These are phyloP conservation scores for Chionis minor DNA, from an alignment of 2,113 vertebrate genomes.

Conservation along the genomic window DNA sequence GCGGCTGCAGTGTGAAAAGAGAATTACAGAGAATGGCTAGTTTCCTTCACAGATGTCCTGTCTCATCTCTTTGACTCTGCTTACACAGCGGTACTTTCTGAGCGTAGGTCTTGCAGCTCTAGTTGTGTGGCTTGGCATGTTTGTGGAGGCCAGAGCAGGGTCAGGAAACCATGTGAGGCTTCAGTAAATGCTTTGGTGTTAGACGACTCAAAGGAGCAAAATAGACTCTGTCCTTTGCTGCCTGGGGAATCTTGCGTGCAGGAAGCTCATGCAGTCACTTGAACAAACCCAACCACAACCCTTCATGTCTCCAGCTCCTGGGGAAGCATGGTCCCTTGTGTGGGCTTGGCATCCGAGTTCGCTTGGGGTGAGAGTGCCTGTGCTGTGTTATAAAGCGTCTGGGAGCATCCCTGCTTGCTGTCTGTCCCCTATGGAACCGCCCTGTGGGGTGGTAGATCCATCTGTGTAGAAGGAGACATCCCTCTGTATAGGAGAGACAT, in stretches of 20 bases:
- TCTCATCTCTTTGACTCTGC: constrained; percentile 34
- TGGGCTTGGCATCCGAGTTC: neutral
- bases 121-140: constrained; percentile 56
- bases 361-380: neutral
- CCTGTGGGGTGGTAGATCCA: neutral
- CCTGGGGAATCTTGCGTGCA: neutral
- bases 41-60: constrained; percentile 51
- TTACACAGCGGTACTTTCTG: constrained; percentile 30
- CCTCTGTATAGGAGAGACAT: no score
- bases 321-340: neutral
- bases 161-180: constrained; percentile 40
- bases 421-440: neutral
- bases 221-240: neutral
- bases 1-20: neutral
- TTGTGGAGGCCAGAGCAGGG: constrained; percentile 18
- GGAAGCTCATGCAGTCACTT: neutral
- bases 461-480: no score
- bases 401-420: neutral
- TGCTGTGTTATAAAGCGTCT: rapidly evolving
- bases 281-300: neutral
- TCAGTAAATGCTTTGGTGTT: neutral
- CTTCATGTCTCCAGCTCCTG: neutral
- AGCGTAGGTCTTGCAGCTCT: constrained; percentile 1
- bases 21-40: neutral
- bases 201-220: neutral